These are phyloP conservation scores for Oryzias melastigma DNA, from an alignment of 2,113 vertebrate species.

Conservation along the genomic window DNA sequence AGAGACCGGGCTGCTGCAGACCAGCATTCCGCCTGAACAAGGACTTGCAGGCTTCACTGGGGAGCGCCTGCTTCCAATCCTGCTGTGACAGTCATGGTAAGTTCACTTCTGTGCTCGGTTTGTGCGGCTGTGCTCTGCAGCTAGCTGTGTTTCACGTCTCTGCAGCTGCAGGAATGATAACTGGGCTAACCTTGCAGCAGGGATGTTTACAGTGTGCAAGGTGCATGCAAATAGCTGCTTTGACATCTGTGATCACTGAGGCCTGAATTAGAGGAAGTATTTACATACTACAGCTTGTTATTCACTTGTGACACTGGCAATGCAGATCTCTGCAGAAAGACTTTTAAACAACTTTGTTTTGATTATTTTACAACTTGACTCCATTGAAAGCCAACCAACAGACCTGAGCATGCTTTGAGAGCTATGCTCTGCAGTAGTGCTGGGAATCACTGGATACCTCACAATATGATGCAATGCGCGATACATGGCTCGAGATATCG, in stretches of 20 bases:
- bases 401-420: not conserved
- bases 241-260: conserved; percentile 25
- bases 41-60: conserved; percentile 41
- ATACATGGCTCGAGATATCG: too few species aligned
- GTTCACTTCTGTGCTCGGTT: conserved; percentile 50
- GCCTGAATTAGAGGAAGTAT: conserved; percentile 35
- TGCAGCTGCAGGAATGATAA: conserved; percentile 34
- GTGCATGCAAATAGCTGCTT: conserved; percentile 54
- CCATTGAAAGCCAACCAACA: not conserved
- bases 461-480: too few species aligned
- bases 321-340: conserved; percentile 27
- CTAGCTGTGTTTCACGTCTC: conserved; percentile 21
- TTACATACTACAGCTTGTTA: conserved; percentile 22
- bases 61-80: conserved; percentile 48
- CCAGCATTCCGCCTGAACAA: conserved; percentile 43
- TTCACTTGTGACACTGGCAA: conserved; percentile 24
- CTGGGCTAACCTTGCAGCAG: conserved; percentile 49
- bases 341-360: too few species aligned
- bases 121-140: conserved; percentile 30
- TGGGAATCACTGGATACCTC: too few species aligned
- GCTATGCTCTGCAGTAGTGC: not conserved
- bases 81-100: conserved; percentile 63
- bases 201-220: conserved; percentile 33
- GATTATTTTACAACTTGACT: too few species aligned
- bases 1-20: conserved; percentile 44